These are phyloP conservation scores for Heterodera filipjevi DNA, from an alignment of 2,888 invertebrate species.

Conservation along the genomic window DNA sequence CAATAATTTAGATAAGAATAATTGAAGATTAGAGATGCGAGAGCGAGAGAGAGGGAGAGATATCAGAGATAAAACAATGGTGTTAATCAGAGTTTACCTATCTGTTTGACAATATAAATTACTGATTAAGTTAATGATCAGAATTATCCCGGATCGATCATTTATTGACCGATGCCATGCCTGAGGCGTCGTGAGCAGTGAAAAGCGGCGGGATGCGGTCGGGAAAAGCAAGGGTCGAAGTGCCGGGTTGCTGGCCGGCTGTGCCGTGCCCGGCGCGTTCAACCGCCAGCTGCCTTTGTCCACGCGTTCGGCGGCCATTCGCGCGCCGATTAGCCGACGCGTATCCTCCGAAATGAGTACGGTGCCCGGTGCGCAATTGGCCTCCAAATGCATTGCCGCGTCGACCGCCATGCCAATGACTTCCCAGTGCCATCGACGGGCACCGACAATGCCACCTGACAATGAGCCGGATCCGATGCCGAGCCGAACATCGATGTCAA, in stretches of 20 bases:
- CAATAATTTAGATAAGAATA: no score
- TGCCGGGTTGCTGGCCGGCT: conserved; percentile 12
- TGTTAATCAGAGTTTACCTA: no score
- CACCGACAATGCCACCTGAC: conserved; percentile 55
- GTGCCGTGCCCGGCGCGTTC: conserved; percentile 20
- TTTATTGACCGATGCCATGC: conserved; percentile 43
- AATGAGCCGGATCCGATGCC: conserved; percentile 51
- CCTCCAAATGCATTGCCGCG: conserved; percentile 53
- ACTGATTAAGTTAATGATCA: no score
- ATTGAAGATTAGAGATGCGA: no score
- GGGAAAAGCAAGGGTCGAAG: conserved; percentile 42
- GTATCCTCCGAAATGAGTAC: conserved; percentile 42
- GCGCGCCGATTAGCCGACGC: conserved; percentile 31
- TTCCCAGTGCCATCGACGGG: conserved; percentile 63
- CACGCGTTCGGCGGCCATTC: conserved; percentile 35
- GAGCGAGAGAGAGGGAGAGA: no score
- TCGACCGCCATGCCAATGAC: conserved; percentile 56
- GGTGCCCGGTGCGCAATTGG: conserved; percentile 35
- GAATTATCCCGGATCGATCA: not conserved
- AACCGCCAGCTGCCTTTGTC: conserved; percentile 28
- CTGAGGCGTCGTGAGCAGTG: conserved; percentile 61
- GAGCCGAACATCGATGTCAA: conserved; percentile 54
- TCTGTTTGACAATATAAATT: no score
- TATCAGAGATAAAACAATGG: no score
- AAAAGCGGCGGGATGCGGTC: conserved; percentile 50